phyloP scores from a whole-genome alignment of 2,113 vertebrate species.

The Hydropotes inermis region DNA sequence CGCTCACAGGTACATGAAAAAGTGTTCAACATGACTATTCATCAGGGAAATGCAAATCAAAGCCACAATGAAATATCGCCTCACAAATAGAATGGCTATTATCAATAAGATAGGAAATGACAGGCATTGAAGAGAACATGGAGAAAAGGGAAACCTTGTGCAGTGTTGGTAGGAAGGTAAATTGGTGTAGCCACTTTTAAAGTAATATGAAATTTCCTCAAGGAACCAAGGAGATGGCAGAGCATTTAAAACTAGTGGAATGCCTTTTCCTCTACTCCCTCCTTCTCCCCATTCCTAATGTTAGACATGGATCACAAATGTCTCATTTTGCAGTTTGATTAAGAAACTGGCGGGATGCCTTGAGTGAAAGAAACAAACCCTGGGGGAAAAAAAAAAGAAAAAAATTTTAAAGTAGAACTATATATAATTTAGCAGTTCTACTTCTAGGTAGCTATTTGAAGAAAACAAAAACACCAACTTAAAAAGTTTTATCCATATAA shows the following conservation, averaged over 20 bases:
- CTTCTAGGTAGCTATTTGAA: neutral
- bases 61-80: neutral
- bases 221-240: neutral
- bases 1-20: neutral
- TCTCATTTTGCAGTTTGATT: constrained; percentile 69
- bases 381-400: neutral
- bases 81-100: neutral
- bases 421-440: neutral
- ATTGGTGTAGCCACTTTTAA: neutral
- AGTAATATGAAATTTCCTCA: neutral
- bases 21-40: neutral
- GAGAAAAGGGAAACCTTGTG: neutral
- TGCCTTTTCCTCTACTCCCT: neutral
- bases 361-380: neutral
- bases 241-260: neutral
- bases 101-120: neutral
- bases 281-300: constrained; percentile 62
- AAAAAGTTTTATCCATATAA: neutral
- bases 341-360: neutral
- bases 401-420: neutral
- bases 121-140: neutral
- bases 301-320: constrained; percentile 68
- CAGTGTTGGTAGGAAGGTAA: neutral
- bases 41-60: neutral
- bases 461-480: neutral